These are phyloP conservation scores for Oligia fasciuncula DNA, from an alignment of 2,888 invertebrate genomes.

Conservation along the genomic window DNA sequence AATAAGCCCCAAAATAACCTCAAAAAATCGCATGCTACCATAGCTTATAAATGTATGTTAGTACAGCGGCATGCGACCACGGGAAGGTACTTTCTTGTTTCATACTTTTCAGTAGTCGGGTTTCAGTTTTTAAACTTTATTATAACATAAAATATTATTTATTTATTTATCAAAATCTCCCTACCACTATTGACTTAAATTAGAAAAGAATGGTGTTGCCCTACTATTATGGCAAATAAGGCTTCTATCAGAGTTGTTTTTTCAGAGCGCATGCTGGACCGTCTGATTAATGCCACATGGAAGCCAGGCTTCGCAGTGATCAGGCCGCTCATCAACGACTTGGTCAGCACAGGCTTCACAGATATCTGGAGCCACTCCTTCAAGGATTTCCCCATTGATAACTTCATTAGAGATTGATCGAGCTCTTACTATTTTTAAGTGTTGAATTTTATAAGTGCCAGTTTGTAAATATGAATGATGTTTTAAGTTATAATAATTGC, in stretches of 20 bases:
- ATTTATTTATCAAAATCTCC: no score
- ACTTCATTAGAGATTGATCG: conserved; percentile 88
- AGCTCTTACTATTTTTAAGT: conserved; percentile 6
- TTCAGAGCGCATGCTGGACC: conserved; percentile 92
- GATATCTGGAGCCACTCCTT: conserved; percentile 95
- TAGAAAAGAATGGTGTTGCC: background rate
- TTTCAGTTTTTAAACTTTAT: no score
- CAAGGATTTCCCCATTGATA: conserved; percentile 92
- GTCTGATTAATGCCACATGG: conserved; percentile 95
- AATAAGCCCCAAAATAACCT: no score
- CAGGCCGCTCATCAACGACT: conserved; percentile 94
- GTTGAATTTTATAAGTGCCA: conserved; percentile 55
- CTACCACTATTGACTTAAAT: no score
- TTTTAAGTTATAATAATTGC: conserved; percentile 22
- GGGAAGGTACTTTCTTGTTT: no score
- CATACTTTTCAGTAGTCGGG: no score
- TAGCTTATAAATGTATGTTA: no score
- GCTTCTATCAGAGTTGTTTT: background rate
- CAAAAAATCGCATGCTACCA: no score
- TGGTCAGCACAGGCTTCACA: conserved; percentile 95
- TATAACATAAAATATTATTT: background rate
- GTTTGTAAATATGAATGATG: conserved; percentile 52
- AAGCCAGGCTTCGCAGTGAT: conserved; percentile 94
- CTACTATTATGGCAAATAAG: background rate
- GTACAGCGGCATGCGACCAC: no score